A percentile compares a stretch with the other conserved stretches of the same genome.
Evolutionary conservation across 2,888 invertebrate species (phyloP).

Genomic region (Willowsia nigromaculata): DNA sequence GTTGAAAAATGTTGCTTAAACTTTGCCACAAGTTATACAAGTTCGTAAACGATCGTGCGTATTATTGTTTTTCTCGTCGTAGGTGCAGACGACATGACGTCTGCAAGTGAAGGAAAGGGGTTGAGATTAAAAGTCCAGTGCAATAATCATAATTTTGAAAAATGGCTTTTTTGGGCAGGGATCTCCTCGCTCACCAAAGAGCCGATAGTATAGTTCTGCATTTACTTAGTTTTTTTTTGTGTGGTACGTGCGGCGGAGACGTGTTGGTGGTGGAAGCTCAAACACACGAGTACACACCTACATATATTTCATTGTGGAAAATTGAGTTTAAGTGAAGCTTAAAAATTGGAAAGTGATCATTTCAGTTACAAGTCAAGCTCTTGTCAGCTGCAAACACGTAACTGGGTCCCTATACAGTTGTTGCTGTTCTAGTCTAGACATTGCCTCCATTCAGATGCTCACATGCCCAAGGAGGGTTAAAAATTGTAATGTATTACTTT

Average conservation of each 20-base stretch:
- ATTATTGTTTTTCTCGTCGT: background rate
- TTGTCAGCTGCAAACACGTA: constrained; percentile 56
- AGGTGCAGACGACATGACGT: constrained; percentile 65
- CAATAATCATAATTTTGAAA: constrained; percentile 69
- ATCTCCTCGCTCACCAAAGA: constrained; percentile 17
- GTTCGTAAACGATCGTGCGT: background rate
- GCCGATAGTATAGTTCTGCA: constrained; percentile 43
- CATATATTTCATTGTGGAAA: constrained; percentile 41
- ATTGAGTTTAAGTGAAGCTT: constrained; percentile 38
- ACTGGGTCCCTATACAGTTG: background rate
- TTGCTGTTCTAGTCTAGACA: too few species aligned
- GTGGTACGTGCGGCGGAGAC: constrained; percentile 34
- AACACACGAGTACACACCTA: background rate
- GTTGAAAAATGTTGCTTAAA: background rate
- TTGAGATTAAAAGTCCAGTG: constrained; percentile 69
- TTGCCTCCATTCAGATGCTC: background rate
- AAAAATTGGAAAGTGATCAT: constrained; percentile 59
- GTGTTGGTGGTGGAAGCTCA: constrained; percentile 27
- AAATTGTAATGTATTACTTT: background rate
- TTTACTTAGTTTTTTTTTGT: constrained; percentile 2
- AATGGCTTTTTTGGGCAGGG: constrained; percentile 58
- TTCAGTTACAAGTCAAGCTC: constrained; percentile 28
- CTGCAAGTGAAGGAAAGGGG: constrained; percentile 63
- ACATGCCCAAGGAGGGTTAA: background rate
- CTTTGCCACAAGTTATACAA: background rate